Evolutionary conservation across 1,140 invertebrate genomes (phyloP).

Genomic region (Panonychus citri): DNA sequence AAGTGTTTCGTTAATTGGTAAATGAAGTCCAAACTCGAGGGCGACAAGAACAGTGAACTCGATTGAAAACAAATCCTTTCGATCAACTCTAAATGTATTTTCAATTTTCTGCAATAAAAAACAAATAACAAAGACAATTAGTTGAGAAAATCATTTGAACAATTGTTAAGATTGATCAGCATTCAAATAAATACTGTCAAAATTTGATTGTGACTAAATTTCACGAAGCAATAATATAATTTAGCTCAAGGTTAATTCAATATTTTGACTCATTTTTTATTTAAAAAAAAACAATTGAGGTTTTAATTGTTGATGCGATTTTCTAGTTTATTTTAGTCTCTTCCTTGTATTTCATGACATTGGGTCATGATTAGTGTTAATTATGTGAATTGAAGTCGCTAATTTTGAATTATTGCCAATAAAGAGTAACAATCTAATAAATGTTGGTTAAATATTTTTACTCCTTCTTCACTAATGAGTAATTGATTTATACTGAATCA

Average conservation of each 20-base stretch:
- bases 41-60: slow-evolving; percentile 87
- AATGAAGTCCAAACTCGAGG: slow-evolving; percentile 74
- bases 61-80: slow-evolving; percentile 65
- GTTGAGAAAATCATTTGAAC: no score
- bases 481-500: no score
- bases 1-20: slow-evolving; percentile 68
- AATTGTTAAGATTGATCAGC: no score
- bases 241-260: slow-evolving; percentile 8
- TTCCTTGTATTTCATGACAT: no score
- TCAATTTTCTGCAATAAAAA: slow-evolving; percentile 1
- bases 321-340: no score
- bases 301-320: no score
- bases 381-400: background rate
- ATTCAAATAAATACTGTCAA: no score
- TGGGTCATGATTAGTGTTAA: background rate
- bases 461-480: no score
- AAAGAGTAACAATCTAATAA: no score
- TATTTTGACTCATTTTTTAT: background rate
- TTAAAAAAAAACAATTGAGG: no score
- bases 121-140: background rate
- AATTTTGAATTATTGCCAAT: slow-evolving; percentile 10
- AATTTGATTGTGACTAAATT: background rate
- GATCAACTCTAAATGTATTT: slow-evolving; percentile 39
- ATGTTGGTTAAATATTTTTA: slow-evolving; percentile 13
- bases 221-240: background rate